phyloP scores from a whole-genome alignment of 92 coral and sea anemone species.

The Epizoanthus ramosus region DNA sequence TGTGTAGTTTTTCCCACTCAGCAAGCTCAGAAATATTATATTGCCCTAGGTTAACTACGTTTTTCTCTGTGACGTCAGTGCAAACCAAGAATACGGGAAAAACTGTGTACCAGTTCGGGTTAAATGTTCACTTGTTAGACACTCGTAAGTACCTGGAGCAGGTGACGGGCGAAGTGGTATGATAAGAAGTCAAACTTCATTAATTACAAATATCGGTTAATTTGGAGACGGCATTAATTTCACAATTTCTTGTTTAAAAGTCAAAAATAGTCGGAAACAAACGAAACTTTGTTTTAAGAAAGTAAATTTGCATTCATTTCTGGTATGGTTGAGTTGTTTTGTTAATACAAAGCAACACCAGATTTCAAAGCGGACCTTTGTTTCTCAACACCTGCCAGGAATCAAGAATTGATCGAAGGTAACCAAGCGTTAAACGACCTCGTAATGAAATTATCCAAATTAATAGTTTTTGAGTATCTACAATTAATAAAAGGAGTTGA shows the following conservation, averaged over 20 bases:
- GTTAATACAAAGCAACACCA: background rate
- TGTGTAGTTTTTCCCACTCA: too few species aligned
- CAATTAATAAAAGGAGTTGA: background rate
- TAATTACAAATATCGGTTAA: background rate
- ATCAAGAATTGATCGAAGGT: background rate
- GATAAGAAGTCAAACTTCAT: background rate
- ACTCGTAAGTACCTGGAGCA: background rate
- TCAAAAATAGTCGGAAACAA: background rate
- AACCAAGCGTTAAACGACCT: constrained; percentile 15
- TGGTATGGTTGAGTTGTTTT: background rate
- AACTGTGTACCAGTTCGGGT: too few species aligned
- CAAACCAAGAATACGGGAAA: too few species aligned
- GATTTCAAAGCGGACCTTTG: background rate
- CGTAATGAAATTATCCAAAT: background rate
- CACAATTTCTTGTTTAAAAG: too few species aligned
- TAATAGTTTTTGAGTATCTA: background rate
- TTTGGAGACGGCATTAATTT: too few species aligned
- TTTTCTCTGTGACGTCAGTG: too few species aligned
- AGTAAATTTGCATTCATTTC: background rate
- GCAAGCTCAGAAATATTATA: too few species aligned
- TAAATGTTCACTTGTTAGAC: background rate
- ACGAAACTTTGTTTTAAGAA: background rate
- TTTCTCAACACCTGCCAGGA: background rate
- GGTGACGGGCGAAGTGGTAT: background rate
- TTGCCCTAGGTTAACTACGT: too few species aligned